Conservation (phyloP, 2,888 invertebrate species). For the Ophion ellenae region DNA sequence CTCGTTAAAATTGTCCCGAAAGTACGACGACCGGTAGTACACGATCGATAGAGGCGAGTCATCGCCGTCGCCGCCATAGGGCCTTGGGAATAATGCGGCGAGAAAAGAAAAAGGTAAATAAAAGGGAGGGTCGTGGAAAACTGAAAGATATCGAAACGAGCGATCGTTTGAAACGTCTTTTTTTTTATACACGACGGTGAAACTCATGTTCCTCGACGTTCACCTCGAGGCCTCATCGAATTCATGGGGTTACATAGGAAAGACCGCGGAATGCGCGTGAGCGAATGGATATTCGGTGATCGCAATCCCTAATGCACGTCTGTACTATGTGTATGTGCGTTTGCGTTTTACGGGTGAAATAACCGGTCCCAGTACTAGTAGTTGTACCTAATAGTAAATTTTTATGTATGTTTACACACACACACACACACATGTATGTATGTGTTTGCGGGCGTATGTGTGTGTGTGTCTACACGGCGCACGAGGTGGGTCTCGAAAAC, state of each 20-base stretch:
- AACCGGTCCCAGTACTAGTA: conserved; percentile 49
- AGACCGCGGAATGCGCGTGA: neutral
- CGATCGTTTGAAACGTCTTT: conserved; percentile 51
- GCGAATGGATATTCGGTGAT: conserved; percentile 23
- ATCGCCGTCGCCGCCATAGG: conserved; percentile 23
- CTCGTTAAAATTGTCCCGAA: conserved; percentile 46
- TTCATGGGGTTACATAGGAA: conserved; percentile 39
- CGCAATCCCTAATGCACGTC: conserved; percentile 30
- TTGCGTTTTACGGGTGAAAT: conserved; percentile 44
- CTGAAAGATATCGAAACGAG: conserved; percentile 62
- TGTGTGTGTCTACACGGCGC: neutral
- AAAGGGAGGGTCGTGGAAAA: conserved; percentile 54
- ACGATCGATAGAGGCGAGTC: conserved; percentile 63
- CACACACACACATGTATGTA: no score
- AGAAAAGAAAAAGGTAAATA: conserved; percentile 20
- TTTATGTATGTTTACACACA: neutral
- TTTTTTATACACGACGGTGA: conserved; percentile 48
- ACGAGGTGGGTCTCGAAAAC: conserved; percentile 41
- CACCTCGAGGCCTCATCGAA: conserved; percentile 41
- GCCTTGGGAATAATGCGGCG: conserved; percentile 22
- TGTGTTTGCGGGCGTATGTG: neutral
- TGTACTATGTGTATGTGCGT: neutral
- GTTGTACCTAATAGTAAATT: conserved; percentile 54
- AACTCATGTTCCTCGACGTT: conserved; percentile 56
- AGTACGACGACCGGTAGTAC: conserved; percentile 44